Base-by-base conservation (phyloP, 2,797 vertebrate genomes). In the Centroberyx gerrardi region DNA sequence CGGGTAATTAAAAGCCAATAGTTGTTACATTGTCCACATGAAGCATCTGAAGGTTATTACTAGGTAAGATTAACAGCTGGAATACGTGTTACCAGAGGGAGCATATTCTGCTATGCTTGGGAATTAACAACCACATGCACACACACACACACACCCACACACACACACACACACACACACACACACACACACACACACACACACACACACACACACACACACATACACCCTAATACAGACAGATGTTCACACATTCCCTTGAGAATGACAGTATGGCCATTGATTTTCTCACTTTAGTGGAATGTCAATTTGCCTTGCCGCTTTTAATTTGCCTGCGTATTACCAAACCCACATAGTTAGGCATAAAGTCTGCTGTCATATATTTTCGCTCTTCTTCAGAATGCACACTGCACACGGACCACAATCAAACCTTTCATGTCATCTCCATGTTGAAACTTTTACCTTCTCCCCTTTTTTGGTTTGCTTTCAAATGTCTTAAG, bases 1-100 rank as follows among this genome's bases (percentile, higher is more conserved):
- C 38, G 68, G 67, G 71, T 74, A 64, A 83, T 83, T 84, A 53
- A 83, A 81, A 78, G 38, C 56, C 75, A 79, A 72, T 74, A 62
- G 68, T 70, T 55, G 68, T 68, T 60, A 56, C 59, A 52, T 36
- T 72, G 54, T 52, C 53, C 65, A 52, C 76, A 59, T 58, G 15
- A 36, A 65, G 54, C 38, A 42, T 62, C 54, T 54, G 69, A 84
- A 54, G 46, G 80, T 72, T 72, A 14, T 78, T 49, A 48, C 38
- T 33, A 27, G 59, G n/a, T 42, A 44, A 59, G 6, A 59, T 59
- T 59, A 40, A 40, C 56, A 18, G 58, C 27, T 78, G 54, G 31
- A 52, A 33, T 42, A 44, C 60, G 54, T 18, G 49, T 33, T 58
- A 64, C 13, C 17, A 5, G 8, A 13, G 62, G 8, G 28, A 64